Evolutionary conservation across 2,113 vertebrate genomes (phyloP).

Genomic region (Scolopax mira): DNA sequence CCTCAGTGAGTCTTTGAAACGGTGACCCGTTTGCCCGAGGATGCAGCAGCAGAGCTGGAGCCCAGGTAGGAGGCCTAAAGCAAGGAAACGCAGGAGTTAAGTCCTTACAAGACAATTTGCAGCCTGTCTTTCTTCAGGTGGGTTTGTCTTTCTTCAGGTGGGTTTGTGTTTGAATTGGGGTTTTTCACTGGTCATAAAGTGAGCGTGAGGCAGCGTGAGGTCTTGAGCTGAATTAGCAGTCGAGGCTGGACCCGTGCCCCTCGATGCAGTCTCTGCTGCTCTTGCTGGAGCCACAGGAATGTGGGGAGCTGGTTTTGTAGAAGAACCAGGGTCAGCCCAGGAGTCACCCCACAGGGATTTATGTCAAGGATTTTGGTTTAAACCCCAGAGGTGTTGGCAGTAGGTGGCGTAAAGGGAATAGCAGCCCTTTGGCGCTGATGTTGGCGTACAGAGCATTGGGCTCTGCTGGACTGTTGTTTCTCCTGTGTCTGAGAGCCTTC

Average conservation of each 20-base stretch:
- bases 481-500: conserved; percentile 8
- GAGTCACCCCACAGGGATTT: background rate
- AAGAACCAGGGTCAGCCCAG: background rate
- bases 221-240: background rate
- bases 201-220: background rate
- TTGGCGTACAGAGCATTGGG: background rate
- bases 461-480: background rate
- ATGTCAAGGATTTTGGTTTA: background rate
- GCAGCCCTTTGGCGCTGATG: background rate
- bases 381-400: background rate
- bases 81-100: background rate
- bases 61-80: background rate
- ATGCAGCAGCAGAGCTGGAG: background rate
- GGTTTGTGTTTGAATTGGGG: background rate
- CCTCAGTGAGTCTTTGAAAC: background rate
- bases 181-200: background rate
- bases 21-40: background rate
- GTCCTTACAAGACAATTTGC: background rate
- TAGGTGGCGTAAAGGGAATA: background rate
- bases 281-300: background rate
- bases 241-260: background rate
- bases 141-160: background rate
- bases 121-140: background rate
- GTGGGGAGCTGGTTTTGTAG: background rate
- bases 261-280: background rate